Evolutionary conservation across 1,140 invertebrate genomes (phyloP), one percentile per base, ranked within the genome.

Genomic region (Lineus longissimus): DNA sequence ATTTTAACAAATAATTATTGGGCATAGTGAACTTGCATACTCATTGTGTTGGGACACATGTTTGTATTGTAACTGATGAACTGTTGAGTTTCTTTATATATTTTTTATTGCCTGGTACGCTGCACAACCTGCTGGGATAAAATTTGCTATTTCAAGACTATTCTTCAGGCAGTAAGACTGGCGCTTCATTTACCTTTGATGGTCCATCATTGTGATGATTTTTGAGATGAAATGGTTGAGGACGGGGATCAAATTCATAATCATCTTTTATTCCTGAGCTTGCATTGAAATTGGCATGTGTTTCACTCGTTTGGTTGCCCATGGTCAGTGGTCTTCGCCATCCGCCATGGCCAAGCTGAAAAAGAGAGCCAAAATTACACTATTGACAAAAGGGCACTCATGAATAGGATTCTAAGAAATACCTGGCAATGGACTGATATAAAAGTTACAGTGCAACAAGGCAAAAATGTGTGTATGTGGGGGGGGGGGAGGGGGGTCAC

Each of bases 321-420:
- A 80, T 80, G 9, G 79, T 80, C 15, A 82, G 68, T 22, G 81
- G 81, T 43, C 73, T 68, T 56, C 78, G 69, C 78, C 79, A 82
- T 15, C 79, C 76, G 55, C 78, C 77, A 30, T 73, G 70, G 23
- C 72, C 74, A 59, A 80, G 67, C 76, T 80, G 45, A 22, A 67
- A 61, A 27, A 31, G 29, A 23, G 31, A 15, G 33, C n/a, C n/a
- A n/a, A n/a, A n/a, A n/a, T 15, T 15, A n/a, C 41, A 15, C 15
- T 15, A 15, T 15, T 15, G 41, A 15, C 15, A 43, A 43, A 15
- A n/a, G 15, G 15, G 15, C 15, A 15, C 15, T 15, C 41, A 15
- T 15, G 15, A 15, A n/a, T n/a, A 15, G 41, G 15, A n/a, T n/a
- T 43, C 41, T 15, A 43, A n/a, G 41, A 15, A 43, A 43, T 15